Conservation (phyloP, 1,140 invertebrate genomes). For the Drosophila serrata region DNA sequence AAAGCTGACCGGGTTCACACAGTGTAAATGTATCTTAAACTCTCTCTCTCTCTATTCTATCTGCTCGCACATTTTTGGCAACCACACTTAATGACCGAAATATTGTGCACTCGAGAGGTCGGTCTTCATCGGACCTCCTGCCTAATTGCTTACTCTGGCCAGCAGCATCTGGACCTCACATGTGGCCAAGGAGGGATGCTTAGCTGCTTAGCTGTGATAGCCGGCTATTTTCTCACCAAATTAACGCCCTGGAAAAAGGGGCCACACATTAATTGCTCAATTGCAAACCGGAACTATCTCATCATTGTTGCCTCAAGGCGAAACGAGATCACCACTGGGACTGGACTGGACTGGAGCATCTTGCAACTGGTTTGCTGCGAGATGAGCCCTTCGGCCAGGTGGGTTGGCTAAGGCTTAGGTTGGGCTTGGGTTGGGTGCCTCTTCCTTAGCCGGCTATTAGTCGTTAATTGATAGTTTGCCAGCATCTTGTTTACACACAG, state of each 20-base stretch:
- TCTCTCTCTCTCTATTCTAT: not conserved
- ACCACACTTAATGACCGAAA: constrained; percentile 52
- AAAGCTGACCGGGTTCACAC: constrained; percentile 76
- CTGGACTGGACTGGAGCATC: constrained; percentile 46
- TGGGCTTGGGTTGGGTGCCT: constrained; percentile 4
- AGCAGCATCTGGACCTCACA: constrained; percentile 52
- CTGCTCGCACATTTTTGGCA: constrained; percentile 45
- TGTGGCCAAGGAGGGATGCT: constrained; percentile 8
- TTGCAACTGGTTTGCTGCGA: constrained; percentile 38
- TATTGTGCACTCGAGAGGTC: constrained; percentile 30
- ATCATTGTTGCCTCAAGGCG: constrained; percentile 36
- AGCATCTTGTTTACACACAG: constrained; percentile 57
- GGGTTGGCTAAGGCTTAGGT: not conserved
- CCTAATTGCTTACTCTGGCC: constrained; percentile 35
- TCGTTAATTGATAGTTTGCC: constrained; percentile 79
- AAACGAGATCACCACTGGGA: constrained; percentile 65
- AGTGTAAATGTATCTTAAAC: constrained; percentile 14
- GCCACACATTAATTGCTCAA: constrained; percentile 76
- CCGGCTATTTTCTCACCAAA: constrained; percentile 74
- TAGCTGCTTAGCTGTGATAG: constrained; percentile 11
- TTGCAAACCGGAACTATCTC: constrained; percentile 74
- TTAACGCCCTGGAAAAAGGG: constrained; percentile 55
- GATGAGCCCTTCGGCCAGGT: constrained; percentile 14
- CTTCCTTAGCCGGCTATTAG: constrained; percentile 64
- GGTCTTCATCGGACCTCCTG: constrained; percentile 8